Evolutionary conservation across 2,797 vertebrate species (phyloP).

Genomic region (Pachyuromys duprasi): DNA sequence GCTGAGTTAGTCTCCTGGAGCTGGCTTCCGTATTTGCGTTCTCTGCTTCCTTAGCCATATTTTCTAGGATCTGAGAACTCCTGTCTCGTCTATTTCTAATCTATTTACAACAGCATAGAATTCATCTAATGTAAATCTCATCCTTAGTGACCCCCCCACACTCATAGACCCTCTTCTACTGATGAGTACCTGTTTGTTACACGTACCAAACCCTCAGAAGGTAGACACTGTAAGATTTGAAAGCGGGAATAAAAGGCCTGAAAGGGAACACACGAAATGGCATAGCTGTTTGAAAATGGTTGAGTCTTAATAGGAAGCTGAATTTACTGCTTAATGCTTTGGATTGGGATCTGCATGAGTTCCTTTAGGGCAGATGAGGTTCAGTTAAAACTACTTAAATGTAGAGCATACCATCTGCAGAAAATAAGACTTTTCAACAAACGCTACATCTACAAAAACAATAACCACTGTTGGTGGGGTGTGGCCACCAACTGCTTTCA

Average conservation of each 20-base stretch:
- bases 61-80: slow-evolving; percentile 81
- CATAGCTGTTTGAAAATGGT: background rate
- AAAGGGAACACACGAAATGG: background rate
- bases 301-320: slow-evolving; percentile 1
- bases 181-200: slow-evolving; percentile 32
- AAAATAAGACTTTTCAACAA: slow-evolving; percentile 11
- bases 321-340: background rate
- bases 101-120: slow-evolving; percentile 33
- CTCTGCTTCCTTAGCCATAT: slow-evolving; percentile 80
- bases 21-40: slow-evolving; percentile 72
- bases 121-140: slow-evolving; percentile 64
- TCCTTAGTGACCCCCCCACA: slow-evolving; percentile 63
- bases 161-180: slow-evolving; percentile 38
- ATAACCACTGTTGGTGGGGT: background rate
- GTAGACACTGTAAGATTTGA: slow-evolving; percentile 8
- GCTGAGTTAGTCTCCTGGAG: slow-evolving; percentile 70
- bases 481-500: background rate
- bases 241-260: slow-evolving; percentile 18
- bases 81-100: slow-evolving; percentile 44
- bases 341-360: background rate
- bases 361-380: background rate
- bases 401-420: background rate
- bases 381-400: slow-evolving; percentile 41
- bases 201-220: background rate
- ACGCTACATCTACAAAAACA: slow-evolving; percentile 14